Percentiles rank a stretch among this genome's conserved stretches.
These are phyloP conservation scores for Monomorium pharaonis DNA, from an alignment of 1,140 invertebrate species.

Conservation along the genomic window DNA sequence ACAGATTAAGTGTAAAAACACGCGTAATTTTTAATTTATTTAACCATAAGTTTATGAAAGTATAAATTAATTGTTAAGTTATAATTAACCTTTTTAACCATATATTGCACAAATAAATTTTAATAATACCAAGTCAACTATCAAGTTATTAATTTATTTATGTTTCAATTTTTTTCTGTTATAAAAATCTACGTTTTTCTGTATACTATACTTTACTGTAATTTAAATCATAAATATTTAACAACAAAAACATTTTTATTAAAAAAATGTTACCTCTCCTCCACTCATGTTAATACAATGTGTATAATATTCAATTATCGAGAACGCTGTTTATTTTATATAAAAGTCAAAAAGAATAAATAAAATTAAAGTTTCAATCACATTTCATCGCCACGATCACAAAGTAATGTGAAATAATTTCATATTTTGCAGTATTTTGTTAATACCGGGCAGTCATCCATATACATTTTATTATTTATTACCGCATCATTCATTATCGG, in stretches of 20 bases:
- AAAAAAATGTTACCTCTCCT: no score
- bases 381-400: background rate
- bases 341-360: background rate
- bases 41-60: no score
- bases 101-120: no score
- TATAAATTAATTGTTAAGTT: no score
- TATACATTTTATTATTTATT: conserved; percentile 12
- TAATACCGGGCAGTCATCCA: background rate
- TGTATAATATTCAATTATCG: background rate
- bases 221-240: background rate
- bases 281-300: background rate
- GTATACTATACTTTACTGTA: background rate
- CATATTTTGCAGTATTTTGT: background rate
- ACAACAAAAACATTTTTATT: background rate
- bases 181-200: background rate
- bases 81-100: no score
- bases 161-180: background rate
- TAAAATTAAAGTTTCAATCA: background rate
- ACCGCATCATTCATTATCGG: background rate
- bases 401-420: background rate
- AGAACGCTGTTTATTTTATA: background rate
- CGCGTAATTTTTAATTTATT: no score
- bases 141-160: background rate
- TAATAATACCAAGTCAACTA: background rate
- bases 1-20: no score